Evolutionary conservation across 2,797 vertebrate genomes (phyloP), one percentile per base, ranked within the genome.

Genomic region (Cossypha dichroa): DNA sequence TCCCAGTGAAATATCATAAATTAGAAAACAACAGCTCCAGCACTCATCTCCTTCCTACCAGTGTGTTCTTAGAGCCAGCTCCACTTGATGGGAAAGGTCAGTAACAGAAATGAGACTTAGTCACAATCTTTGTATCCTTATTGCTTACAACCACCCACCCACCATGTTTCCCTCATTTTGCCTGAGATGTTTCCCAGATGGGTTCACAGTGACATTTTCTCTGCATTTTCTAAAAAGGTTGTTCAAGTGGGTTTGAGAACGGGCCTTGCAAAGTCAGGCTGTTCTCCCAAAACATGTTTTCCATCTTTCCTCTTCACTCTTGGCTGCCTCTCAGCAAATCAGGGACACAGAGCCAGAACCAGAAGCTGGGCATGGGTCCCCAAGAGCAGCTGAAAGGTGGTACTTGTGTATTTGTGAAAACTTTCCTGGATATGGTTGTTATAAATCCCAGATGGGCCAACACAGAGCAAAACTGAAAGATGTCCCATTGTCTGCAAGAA

Each of bases 51-150:
- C 33, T 52, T 74, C 80, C 52, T 33, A 6, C 13, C 26, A 7
- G 8, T 0, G 29, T 0, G 0, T 56, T 29, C 33, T 11, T 26
- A 18, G 8, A 66, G 66, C 11, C 28, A 75, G 63, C 34, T 41
- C 58, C n/a, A 33, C 41, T 36, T 10, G 31, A 31, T 21, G 33
- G 48, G 64, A 73, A 95, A 85, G 46, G 29, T 62, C 88, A 85
- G 25, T 1, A 48, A 23, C 21, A 84, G 36, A 62, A 92, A 68
- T 25, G 45, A 85, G 58, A 49, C 52, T 60, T 52, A 90, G 46
- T 72, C 76, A 72, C 12, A 72, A 10, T 33, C 54, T 79, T 88
- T 73, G 17, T 15, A 10, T 81, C 81, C 74, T 34, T 31, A 1
- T 52, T 55, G 52, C 56, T 81, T 55, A 46, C 25, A 70, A 19